phyloP scores from a whole-genome alignment of 30 jellyfish, hydroid and myxozoan species.

The Phacellophora camtschatica region DNA sequence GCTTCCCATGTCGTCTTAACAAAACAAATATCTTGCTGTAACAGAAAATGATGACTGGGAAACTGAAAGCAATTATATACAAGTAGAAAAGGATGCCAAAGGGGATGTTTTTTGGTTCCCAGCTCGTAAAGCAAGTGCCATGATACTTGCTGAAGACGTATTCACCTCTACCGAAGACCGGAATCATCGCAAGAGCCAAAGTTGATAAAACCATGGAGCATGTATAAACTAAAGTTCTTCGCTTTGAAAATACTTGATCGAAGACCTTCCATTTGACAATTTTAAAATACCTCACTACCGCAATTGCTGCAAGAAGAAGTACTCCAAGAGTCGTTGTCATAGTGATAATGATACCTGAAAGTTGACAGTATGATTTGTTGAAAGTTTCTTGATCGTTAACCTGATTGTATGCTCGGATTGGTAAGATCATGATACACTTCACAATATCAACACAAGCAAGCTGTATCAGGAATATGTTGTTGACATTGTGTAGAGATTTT shows the following conservation, averaged over 20 bases:
- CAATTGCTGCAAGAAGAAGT: conserved; percentile 45
- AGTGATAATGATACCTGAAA: conserved; percentile 53
- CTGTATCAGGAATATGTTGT: conserved; percentile 43
- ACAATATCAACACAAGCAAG: conserved; percentile 45
- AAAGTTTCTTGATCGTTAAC: not conserved
- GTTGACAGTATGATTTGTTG: conserved; percentile 23
- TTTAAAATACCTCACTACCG: conserved; percentile 35
- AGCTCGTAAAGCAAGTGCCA: conserved; percentile 80
- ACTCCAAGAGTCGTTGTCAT: conserved; percentile 36
- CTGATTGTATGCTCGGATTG: conserved; percentile 59
- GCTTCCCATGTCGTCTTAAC: conserved; percentile 36
- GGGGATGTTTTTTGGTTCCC: conserved; percentile 48
- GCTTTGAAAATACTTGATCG: conserved; percentile 2
- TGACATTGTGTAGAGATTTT: conserved; percentile 30
- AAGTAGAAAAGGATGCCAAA: conserved; percentile 68
- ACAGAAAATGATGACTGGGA: conserved; percentile 48
- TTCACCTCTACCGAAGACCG: conserved; percentile 69
- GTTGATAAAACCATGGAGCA: not conserved
- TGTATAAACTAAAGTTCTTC: not conserved
- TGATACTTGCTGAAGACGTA: conserved; percentile 62
- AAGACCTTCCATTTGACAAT: conserved; percentile 6
- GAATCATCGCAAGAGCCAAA: conserved; percentile 48
- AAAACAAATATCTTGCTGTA: conserved; percentile 20
- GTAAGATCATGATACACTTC: conserved; percentile 49
- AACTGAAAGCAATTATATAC: conserved; percentile 32